Conservation (phyloP, 2,888 invertebrate genomes). For the Napeogenes inachia region DNA sequence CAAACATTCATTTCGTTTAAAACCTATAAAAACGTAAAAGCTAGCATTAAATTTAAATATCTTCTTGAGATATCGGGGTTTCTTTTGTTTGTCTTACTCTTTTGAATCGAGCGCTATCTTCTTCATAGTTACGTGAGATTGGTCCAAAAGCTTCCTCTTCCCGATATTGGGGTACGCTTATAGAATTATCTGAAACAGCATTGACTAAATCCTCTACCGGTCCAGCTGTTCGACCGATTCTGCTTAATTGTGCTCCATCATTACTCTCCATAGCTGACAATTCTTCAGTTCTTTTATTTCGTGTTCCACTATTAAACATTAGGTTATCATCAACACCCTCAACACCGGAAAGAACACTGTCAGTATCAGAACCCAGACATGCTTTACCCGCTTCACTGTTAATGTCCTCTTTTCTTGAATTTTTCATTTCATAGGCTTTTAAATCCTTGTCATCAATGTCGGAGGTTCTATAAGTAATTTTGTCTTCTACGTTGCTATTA, state of each 20-base stretch:
- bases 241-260: conserved; percentile 7
- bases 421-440: conserved; percentile 16
- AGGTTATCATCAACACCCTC: conserved; percentile 64
- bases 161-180: conserved; percentile 48
- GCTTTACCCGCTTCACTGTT: conserved; percentile 40
- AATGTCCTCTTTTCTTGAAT: conserved; percentile 23
- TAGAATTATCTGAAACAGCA: conserved; percentile 38
- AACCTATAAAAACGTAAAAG: neutral
- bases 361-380: conserved; percentile 61
- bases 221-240: conserved; percentile 19
- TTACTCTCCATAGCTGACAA: conserved; percentile 18
- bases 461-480: conserved; percentile 7
- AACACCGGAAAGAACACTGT: conserved; percentile 56
- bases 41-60: conserved; percentile 7
- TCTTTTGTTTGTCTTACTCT: conserved; percentile 60
- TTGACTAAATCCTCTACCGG: conserved; percentile 32
- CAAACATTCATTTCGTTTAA: conserved; percentile 4
- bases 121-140: conserved; percentile 50
- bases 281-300: conserved; percentile 47
- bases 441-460: conserved; percentile 18
- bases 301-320: conserved; percentile 52
- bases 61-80: conserved; percentile 25
- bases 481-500: conserved; percentile 19
- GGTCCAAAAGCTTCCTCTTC: conserved; percentile 59
- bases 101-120: conserved; percentile 57